A percentile compares a stretch with the other conserved stretches of the same genome.
phyloP scores from a whole-genome alignment of 2,797 vertebrate genomes.

The Coracias cyanogaster region DNA sequence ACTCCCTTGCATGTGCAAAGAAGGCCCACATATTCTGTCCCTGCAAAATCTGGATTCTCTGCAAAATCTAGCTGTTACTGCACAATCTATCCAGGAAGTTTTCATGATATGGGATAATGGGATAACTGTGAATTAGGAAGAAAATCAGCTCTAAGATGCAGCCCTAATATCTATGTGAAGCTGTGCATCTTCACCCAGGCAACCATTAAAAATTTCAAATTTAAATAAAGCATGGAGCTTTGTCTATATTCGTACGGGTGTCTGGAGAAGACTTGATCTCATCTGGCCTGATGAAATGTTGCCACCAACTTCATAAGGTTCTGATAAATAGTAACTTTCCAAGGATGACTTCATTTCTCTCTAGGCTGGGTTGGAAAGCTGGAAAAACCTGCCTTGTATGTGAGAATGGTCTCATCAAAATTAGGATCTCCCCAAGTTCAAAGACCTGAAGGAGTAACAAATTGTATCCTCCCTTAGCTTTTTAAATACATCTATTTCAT shows the following conservation, averaged over 20 bases:
- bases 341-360: conserved; percentile 14
- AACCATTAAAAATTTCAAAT: not conserved
- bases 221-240: not conserved
- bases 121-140: not conserved
- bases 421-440: conserved; percentile 1
- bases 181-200: not conserved
- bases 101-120: not conserved
- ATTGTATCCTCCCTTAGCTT: not conserved
- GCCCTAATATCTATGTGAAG: not conserved
- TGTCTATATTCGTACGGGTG: not conserved
- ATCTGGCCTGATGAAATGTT: not conserved
- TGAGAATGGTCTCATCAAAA: conserved; percentile 1
- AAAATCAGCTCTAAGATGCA: not conserved
- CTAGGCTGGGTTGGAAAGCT: conserved; percentile 19
- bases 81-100: not conserved
- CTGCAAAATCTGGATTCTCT: not conserved
- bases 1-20: not conserved
- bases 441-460: conserved; percentile 28
- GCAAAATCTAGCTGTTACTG: not conserved
- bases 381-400: conserved; percentile 34
- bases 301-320: not conserved
- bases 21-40: not conserved
- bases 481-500: conserved; percentile 13
- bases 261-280: conserved; percentile 25
- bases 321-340: conserved; percentile 39